Percentiles rank a stretch among this genome's conserved stretches.
These are phyloP conservation scores for Neosilurus hyrtlii DNA, from an alignment of 2,797 vertebrate species.

Conservation along the genomic window DNA sequence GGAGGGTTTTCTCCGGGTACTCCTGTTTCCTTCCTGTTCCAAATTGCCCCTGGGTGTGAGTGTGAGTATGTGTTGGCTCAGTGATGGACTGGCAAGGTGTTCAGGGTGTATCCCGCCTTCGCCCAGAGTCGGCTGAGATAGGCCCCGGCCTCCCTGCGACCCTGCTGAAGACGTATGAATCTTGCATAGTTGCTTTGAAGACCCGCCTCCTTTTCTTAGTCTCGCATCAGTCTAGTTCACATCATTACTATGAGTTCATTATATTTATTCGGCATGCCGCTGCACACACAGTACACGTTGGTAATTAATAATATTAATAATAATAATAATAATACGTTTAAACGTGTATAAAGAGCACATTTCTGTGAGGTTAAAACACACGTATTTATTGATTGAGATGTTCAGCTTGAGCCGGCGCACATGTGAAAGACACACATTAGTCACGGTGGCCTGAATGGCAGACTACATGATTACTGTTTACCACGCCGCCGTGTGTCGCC, in stretches of 20 bases:
- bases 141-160: too few species aligned
- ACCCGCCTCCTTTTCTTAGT: background rate
- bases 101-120: too few species aligned
- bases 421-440: slow-evolving; percentile 34
- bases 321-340: too few species aligned
- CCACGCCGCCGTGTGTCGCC: slow-evolving; percentile 35
- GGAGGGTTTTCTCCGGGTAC: too few species aligned
- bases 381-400: slow-evolving; percentile 37
- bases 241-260: background rate
- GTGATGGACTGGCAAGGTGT: too few species aligned
- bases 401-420: slow-evolving; percentile 27
- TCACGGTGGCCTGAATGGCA: slow-evolving; percentile 34
- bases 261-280: background rate
- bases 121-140: too few species aligned
- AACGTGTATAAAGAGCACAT: background rate
- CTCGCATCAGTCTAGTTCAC: background rate
- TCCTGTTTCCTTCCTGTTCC: too few species aligned
- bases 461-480: slow-evolving; percentile 64
- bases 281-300: background rate
- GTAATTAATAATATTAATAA: too few species aligned
- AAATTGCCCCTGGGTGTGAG: too few species aligned
- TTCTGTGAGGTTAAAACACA: background rate
- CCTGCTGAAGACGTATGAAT: background rate
- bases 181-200: background rate
- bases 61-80: too few species aligned